phyloP scores from a whole-genome alignment of 1,140 invertebrate genomes.

The Anoplophora glabripennis region DNA sequence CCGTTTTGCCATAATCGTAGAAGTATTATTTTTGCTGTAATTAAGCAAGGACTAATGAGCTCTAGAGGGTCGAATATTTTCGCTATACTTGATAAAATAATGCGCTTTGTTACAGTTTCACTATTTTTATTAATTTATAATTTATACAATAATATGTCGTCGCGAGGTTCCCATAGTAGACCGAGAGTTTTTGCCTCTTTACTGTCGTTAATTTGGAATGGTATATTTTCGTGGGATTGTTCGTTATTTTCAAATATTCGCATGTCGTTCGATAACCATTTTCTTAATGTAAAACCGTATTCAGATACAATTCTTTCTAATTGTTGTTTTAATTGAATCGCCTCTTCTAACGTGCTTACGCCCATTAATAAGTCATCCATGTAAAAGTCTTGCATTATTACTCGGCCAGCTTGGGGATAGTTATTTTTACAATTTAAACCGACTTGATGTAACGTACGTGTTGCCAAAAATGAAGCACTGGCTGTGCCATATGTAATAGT shows the following conservation, averaged over 20 bases:
- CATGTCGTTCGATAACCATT: too few species aligned
- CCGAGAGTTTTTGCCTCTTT: too few species aligned
- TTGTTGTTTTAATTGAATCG: neutral
- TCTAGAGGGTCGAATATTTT: conserved; percentile 18
- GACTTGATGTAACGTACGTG: neutral
- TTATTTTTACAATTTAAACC: neutral
- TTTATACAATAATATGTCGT: too few species aligned
- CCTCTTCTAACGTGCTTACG: neutral
- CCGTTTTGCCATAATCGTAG: conserved; percentile 45
- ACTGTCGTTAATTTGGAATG: too few species aligned
- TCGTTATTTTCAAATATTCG: too few species aligned
- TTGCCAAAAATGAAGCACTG: neutral
- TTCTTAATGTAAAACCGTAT: too few species aligned
- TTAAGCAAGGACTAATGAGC: conserved; percentile 38
- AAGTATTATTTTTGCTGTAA: conserved; percentile 48
- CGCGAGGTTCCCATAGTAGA: too few species aligned
- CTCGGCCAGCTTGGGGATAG: neutral
- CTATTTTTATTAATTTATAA: too few species aligned
- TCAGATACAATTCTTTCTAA: too few species aligned
- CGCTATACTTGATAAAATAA: conserved; percentile 6
- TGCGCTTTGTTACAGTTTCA: neutral
- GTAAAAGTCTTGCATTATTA: neutral
- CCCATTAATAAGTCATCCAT: neutral
- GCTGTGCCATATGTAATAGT: neutral
- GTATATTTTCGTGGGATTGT: too few species aligned